Evolutionary conservation across 2,888 invertebrate species (phyloP).

Genomic region (Oligia fasciuncula): DNA sequence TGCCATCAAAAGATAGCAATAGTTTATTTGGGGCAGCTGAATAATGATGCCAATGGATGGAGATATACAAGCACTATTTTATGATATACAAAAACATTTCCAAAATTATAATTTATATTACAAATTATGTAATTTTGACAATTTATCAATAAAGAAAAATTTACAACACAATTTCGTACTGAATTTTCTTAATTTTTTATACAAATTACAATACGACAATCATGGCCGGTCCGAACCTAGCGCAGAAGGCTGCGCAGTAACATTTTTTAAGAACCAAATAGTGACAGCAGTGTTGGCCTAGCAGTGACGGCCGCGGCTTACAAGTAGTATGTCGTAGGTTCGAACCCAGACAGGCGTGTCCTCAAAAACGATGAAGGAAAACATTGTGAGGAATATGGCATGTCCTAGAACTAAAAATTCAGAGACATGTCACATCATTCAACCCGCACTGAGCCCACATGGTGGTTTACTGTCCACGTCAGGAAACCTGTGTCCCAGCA

Average conservation of each 20-base stretch:
- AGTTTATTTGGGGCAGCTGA: not conserved
- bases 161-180: slow-evolving; percentile 25
- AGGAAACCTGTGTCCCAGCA: not conserved
- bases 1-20: slow-evolving; percentile 21
- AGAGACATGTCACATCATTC: not conserved
- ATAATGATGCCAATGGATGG: not conserved
- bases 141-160: slow-evolving; percentile 19
- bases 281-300: not conserved
- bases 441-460: not conserved
- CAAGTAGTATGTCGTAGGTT: not conserved
- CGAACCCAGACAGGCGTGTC: not conserved
- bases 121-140: slow-evolving; percentile 27
- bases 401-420: not conserved
- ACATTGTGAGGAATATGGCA: not conserved
- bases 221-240: not conserved
- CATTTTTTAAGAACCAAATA: not conserved
- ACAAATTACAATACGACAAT: not conserved
- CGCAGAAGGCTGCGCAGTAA: not conserved
- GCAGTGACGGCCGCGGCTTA: not conserved
- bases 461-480: too few species aligned
- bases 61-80: slow-evolving; percentile 1
- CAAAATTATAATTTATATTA: slow-evolving; percentile 39
- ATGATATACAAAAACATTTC: slow-evolving; percentile 18
- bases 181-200: slow-evolving; percentile 9
- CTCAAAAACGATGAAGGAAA: not conserved